phyloP scores from a whole-genome alignment of 2,888 invertebrate species.

The Trachelus stipa region DNA sequence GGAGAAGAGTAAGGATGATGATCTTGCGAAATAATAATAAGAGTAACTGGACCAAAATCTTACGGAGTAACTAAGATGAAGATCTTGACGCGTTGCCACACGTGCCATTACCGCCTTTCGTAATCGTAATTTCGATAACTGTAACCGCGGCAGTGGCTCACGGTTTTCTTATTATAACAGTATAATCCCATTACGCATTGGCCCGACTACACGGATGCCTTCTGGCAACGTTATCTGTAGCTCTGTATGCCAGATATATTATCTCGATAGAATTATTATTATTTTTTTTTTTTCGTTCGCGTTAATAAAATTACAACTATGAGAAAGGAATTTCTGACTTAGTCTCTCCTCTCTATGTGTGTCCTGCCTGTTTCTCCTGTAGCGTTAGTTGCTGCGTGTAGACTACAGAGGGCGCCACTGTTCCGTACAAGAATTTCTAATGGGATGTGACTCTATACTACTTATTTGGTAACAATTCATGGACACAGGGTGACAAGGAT shows the following conservation, averaged over 20 bases:
- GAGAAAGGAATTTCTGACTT: background rate
- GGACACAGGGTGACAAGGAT: background rate
- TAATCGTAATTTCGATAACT: constrained; percentile 24
- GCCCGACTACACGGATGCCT: background rate
- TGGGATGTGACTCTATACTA: background rate
- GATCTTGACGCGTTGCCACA: constrained; percentile 16
- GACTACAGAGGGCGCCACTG: background rate
- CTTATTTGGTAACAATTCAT: background rate
- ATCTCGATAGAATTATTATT: background rate
- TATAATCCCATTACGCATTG: constrained; percentile 9
- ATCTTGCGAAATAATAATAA: background rate
- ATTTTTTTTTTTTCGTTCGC: too few species aligned
- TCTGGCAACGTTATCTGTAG: background rate
- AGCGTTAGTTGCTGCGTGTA: background rate
- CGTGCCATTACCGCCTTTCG: constrained; percentile 19
- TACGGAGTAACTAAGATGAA: background rate
- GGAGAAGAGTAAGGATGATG: background rate
- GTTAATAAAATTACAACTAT: background rate
- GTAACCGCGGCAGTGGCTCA: constrained; percentile 5
- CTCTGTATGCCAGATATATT: background rate
- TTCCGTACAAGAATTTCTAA: background rate
- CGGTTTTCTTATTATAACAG: constrained; percentile 19
- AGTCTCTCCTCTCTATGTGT: background rate
- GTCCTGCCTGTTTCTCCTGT: too few species aligned
- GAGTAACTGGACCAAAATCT: background rate